Percentiles rank a stretch among this genome's conserved stretches.
phyloP scores from a whole-genome alignment of 1,140 invertebrate genomes.

The Batillaria attramentaria region DNA sequence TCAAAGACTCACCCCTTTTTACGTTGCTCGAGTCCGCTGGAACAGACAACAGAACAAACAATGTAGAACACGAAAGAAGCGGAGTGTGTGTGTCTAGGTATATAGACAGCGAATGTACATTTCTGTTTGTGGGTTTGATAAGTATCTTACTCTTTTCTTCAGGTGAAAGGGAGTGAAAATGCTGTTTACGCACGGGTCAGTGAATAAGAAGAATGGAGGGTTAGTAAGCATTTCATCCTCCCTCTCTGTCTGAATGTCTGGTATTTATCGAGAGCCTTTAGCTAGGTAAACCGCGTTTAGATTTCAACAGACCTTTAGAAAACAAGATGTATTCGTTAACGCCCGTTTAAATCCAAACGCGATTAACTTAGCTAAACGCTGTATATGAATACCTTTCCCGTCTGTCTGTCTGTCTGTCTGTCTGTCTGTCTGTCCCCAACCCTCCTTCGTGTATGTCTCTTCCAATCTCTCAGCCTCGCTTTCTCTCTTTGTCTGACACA shows the following conservation, averaged over 20 bases:
- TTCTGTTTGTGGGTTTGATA: background rate
- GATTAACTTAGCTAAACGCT: background rate
- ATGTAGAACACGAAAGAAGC: background rate
- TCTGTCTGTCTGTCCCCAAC: background rate
- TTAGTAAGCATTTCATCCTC: too few relatives aligned
- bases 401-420: background rate
- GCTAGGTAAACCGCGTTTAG: background rate
- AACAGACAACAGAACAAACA: background rate
- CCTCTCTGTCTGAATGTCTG: too few relatives aligned
- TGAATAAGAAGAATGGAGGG: background rate
- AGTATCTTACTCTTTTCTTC: background rate
- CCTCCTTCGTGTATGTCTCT: background rate
- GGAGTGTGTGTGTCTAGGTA: background rate
- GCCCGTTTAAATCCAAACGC: background rate
- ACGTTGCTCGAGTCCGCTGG: slow-evolving; percentile 19
- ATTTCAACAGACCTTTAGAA: background rate
- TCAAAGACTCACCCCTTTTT: background rate
- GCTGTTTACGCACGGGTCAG: background rate
- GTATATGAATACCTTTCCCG: background rate
- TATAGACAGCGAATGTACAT: background rate
- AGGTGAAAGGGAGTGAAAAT: too few relatives aligned
- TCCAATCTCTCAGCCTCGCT: background rate
- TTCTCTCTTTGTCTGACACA: background rate
- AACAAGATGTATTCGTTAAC: background rate
- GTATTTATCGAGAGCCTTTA: too few relatives aligned